These are phyloP conservation scores for Strigops habroptila DNA, from an alignment of 2,113 vertebrate species.

Conservation along the genomic window DNA sequence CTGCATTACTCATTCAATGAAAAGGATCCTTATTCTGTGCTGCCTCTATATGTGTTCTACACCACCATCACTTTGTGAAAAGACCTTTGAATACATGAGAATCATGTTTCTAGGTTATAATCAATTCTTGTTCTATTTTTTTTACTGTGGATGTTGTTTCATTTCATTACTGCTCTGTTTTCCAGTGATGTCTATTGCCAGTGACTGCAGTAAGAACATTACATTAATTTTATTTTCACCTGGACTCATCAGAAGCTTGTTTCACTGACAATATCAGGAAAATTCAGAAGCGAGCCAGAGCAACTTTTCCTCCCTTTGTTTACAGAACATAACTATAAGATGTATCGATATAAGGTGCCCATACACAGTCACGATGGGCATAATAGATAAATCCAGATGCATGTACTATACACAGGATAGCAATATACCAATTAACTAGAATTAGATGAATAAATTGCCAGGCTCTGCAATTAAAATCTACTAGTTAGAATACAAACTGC, in stretches of 20 bases:
- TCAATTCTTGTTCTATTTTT: background rate
- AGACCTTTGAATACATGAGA: background rate
- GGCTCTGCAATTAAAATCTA: background rate
- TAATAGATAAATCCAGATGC: background rate
- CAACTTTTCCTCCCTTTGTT: background rate
- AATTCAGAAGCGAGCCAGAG: background rate
- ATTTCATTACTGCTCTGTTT: background rate
- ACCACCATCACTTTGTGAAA: background rate
- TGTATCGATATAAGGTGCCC: background rate
- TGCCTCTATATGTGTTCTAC: background rate
- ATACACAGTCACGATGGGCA: background rate
- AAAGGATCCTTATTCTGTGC: background rate
- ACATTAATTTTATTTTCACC: background rate
- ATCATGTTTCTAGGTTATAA: background rate
- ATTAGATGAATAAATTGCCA: constrained; percentile 13
- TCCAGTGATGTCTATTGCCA: background rate
- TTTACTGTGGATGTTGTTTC: background rate
- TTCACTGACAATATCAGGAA: background rate
- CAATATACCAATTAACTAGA: constrained; percentile 5
- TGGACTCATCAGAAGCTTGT: background rate
- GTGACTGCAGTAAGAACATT: background rate
- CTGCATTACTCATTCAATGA: background rate
- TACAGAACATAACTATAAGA: background rate
- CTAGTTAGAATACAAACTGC: background rate
- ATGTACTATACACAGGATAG: background rate